A percentile compares a stretch with the other conserved stretches of the same genome.
Conservation (phyloP, 1,140 invertebrate genomes). For the Telenomus remus region DNA sequence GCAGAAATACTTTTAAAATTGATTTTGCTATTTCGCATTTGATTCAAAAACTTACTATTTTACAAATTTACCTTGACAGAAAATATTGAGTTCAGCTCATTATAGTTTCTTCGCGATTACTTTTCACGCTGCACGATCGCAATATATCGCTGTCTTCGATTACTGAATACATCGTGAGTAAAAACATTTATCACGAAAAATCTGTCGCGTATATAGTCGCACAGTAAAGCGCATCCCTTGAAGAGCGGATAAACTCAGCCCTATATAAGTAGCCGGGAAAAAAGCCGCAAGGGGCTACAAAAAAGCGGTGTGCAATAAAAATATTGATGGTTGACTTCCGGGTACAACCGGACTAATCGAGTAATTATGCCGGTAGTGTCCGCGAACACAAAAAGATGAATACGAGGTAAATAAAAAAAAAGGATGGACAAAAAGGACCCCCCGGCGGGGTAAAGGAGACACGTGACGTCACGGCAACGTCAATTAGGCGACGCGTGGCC, state of each 20-base stretch:
- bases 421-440: constrained; percentile 3
- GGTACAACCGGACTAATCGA: constrained; percentile 65
- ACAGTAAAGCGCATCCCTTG: constrained; percentile 61
- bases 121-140: too few species aligned
- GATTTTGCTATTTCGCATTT: too few species aligned
- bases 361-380: constrained; percentile 65
- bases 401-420: background rate
- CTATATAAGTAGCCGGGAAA: constrained; percentile 55
- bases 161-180: too few species aligned
- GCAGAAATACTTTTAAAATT: too few species aligned
- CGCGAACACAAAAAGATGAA: constrained; percentile 26
- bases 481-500: constrained; percentile 70
- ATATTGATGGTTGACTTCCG: constrained; percentile 69
- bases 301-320: constrained; percentile 63
- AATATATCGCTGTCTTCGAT: too few species aligned
- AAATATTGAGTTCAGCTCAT: too few species aligned
- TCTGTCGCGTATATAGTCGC: too few species aligned
- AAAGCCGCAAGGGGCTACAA: constrained; percentile 46
- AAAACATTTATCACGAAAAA: too few species aligned
- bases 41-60: too few species aligned
- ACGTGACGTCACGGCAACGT: constrained; percentile 56
- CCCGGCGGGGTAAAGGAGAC: constrained; percentile 1
- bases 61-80: too few species aligned
- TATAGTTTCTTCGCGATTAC: too few species aligned
- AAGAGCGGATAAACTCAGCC: constrained; percentile 42